A percentile compares a stretch with the other conserved stretches of the same genome.
phyloP scores from a whole-genome alignment of 2,113 vertebrate genomes.

The Henicopernis longicauda region DNA sequence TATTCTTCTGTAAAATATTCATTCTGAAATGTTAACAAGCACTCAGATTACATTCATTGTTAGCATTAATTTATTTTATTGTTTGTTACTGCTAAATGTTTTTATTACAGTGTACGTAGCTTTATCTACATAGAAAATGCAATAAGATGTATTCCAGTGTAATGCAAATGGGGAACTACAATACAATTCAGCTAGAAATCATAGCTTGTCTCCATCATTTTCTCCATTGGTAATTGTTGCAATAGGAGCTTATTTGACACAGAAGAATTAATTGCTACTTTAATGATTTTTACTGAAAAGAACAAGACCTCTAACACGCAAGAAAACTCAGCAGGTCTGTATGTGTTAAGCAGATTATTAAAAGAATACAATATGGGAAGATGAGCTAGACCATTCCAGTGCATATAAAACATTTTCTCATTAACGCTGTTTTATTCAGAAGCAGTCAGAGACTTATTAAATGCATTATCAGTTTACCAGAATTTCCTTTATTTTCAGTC shows the following conservation, averaged over 20 bases:
- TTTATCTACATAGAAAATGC: background rate
- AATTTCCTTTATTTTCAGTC: background rate
- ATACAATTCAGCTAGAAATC: background rate
- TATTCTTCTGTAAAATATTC: background rate
- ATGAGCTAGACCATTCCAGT: background rate
- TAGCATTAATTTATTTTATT: background rate
- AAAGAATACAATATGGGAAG: background rate
- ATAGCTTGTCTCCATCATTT: background rate
- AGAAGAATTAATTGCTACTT: background rate
- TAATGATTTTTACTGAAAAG: background rate
- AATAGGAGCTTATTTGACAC: background rate
- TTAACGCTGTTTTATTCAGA: background rate
- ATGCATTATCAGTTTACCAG: background rate
- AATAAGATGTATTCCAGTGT: background rate
- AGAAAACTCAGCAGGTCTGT: background rate
- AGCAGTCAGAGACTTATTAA: background rate
- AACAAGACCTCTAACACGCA: background rate
- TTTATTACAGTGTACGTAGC: background rate
- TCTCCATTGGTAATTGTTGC: background rate
- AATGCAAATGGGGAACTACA: background rate
- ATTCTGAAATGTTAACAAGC: background rate
- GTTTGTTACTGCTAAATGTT: background rate
- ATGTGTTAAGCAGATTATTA: background rate
- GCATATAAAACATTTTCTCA: background rate
- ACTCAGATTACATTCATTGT: background rate